Evolutionary conservation across 2,113 vertebrate species (phyloP).

Genomic region (Penelope pileata): DNA sequence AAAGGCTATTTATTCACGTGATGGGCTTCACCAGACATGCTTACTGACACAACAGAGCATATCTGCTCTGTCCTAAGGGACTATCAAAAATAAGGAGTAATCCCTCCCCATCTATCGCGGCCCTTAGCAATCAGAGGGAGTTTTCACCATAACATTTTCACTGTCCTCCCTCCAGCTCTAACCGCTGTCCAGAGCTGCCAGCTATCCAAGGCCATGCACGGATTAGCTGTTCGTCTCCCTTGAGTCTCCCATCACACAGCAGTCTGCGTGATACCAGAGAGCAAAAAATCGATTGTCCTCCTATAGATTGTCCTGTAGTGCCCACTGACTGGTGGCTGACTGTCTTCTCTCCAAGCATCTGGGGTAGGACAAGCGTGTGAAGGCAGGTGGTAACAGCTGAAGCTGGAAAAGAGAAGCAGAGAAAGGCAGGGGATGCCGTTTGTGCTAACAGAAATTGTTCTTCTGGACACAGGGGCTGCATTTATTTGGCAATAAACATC

Average conservation of each 20-base stretch:
- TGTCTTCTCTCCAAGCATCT: neutral
- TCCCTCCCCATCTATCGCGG: neutral
- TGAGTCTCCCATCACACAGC: neutral
- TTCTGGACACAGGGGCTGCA: neutral
- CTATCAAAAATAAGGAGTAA: neutral
- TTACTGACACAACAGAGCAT: neutral
- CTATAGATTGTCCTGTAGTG: neutral
- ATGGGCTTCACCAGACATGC: neutral
- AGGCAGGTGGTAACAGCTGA: constrained; percentile 43
- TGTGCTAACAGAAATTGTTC: neutral
- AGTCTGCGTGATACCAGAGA: neutral
- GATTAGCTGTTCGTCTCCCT: neutral
- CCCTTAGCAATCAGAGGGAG: neutral
- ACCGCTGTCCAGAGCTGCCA: neutral
- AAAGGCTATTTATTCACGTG: neutral
- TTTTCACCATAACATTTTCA: neutral
- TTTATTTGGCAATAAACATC: neutral
- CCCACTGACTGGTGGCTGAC: neutral
- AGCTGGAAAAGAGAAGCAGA: constrained; percentile 20
- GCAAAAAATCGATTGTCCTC: neutral
- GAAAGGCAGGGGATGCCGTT: neutral
- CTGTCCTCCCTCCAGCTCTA: neutral
- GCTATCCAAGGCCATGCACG: neutral
- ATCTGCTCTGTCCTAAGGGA: neutral
- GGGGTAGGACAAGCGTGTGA: neutral